A percentile compares a stretch with the other conserved stretches of the same genome.
Evolutionary conservation across 1,140 invertebrate species (phyloP).

Genomic region (Sitophilus oryzae): DNA sequence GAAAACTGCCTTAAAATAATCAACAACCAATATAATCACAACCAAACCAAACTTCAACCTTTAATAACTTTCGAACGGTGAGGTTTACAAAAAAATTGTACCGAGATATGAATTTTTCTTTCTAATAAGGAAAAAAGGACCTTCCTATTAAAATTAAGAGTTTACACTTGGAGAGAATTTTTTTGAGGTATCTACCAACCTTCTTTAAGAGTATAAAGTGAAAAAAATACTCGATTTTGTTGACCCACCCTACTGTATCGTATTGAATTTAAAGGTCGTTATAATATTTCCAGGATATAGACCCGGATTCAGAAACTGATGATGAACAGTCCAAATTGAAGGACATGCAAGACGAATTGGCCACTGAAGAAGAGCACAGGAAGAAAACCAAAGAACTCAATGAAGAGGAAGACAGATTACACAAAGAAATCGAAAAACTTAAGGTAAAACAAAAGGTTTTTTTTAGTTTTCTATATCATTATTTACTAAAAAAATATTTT

Average conservation of each 20-base stretch:
- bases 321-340: conserved; percentile 42
- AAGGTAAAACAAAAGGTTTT: conserved; percentile 3
- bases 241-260: neutral
- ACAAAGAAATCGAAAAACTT: conserved; percentile 72
- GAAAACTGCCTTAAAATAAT: too few relatives aligned
- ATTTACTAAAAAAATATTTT: neutral
- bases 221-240: too few relatives aligned
- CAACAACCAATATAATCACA: too few relatives aligned
- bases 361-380: conserved; percentile 42
- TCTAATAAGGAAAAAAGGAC: too few relatives aligned
- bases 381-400: conserved; percentile 54
- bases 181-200: too few relatives aligned
- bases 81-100: too few relatives aligned
- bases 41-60: too few relatives aligned
- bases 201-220: too few relatives aligned
- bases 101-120: too few relatives aligned
- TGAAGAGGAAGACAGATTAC: conserved; percentile 74
- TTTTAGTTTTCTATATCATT: neutral
- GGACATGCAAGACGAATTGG: conserved; percentile 40
- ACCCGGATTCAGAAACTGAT: conserved; percentile 43
- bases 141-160: too few relatives aligned
- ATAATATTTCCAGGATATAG: conserved; percentile 16
- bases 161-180: too few relatives aligned
- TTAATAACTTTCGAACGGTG: too few relatives aligned
- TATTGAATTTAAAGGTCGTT: neutral